Evolutionary conservation across 2,113 vertebrate species (phyloP).

Genomic region (Stigmatopora nigra): DNA sequence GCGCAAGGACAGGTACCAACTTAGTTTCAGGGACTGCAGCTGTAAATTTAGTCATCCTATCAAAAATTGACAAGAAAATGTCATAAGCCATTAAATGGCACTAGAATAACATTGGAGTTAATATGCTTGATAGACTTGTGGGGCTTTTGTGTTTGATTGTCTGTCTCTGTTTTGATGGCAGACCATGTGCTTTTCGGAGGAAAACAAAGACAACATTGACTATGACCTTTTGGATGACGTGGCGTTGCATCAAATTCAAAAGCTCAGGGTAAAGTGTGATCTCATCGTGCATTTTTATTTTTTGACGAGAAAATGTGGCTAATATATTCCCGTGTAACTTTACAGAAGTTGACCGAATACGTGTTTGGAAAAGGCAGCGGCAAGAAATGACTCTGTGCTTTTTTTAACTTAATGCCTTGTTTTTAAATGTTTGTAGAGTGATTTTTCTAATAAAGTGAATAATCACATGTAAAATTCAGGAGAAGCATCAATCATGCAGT

Average conservation of each 20-base stretch:
- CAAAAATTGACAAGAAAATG: background rate
- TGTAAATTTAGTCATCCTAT: background rate
- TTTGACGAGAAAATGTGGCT: background rate
- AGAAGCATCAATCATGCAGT: no score
- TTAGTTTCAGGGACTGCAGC: background rate
- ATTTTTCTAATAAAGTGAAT: background rate
- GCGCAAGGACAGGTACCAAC: conserved; percentile 44
- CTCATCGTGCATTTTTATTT: rapidly evolving
- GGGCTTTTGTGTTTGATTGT: background rate
- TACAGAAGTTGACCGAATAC: conserved; percentile 47
- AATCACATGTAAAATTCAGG: background rate
- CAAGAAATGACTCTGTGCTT: background rate
- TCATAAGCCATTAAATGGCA: no score
- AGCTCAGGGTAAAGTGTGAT: conserved; percentile 32
- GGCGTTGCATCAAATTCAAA: conserved; percentile 50
- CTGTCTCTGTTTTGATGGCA: conserved; percentile 1
- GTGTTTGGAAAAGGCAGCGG: conserved; percentile 30
- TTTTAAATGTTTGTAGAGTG: background rate
- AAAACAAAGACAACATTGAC: conserved; percentile 49
- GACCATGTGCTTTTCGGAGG: conserved; percentile 53
- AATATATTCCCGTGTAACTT: background rate
- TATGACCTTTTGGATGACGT: conserved; percentile 54
- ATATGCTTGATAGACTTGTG: background rate
- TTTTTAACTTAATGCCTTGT: background rate
- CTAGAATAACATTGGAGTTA: no score